phyloP scores from a whole-genome alignment of 2,113 vertebrate genomes.

The Strix aluco region DNA sequence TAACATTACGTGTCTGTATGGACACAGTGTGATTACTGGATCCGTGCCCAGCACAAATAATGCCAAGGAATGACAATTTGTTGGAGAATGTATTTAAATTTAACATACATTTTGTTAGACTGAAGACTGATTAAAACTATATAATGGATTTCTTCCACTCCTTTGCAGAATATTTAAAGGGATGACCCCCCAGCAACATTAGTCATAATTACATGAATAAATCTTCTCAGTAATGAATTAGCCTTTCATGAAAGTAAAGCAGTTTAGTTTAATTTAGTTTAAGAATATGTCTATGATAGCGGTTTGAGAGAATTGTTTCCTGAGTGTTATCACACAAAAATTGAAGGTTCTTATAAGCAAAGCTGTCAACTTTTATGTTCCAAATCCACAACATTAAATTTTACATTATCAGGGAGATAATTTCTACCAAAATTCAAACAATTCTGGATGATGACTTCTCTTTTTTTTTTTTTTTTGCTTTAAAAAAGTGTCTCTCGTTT shows the following conservation, averaged over 20 bases:
- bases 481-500: not conserved
- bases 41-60: not conserved
- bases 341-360: not conserved
- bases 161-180: not conserved
- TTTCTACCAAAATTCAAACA: not conserved
- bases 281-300: not conserved
- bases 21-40: not conserved
- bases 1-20: not conserved
- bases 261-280: not conserved
- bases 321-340: not conserved
- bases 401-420: not conserved
- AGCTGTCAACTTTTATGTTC: not conserved
- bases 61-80: not conserved
- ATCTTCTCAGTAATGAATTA: not conserved
- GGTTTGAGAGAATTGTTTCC: not conserved
- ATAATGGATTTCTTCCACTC: not conserved
- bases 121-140: not conserved
- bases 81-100: not conserved
- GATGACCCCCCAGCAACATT: not conserved
- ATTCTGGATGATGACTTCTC: not conserved
- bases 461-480: not conserved
- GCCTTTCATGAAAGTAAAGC: not conserved
- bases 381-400: not conserved
- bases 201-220: not conserved
- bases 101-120: not conserved